Evolutionary conservation across 2,888 invertebrate species (phyloP), one percentile per base, ranked within the genome.

Genomic region (Drosophila neotestacea): DNA sequence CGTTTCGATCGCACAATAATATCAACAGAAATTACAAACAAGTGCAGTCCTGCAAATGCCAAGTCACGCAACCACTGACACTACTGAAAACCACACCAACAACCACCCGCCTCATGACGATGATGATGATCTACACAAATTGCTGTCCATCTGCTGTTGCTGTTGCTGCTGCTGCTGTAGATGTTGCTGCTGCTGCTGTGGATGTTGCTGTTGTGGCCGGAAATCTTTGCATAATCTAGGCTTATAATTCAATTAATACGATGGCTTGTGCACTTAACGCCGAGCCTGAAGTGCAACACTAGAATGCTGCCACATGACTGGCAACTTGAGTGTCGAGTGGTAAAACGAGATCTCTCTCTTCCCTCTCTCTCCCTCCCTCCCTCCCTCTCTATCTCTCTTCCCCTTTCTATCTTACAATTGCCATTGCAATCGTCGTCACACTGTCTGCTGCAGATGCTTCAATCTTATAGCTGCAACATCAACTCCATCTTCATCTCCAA

Each of bases 231-330:
- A 85, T 91, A 90, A 90, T 91, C 89, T 89, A 88, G 90, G 91
- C 91, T 91, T 91, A 91, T 91, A 91, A 91, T 91, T 91, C 91
- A 91, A 91, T 91, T 90, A 91, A 91, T 89, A 89, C 85, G 82
- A 80, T 83, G 77, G 71, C 80, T 65, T 79, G 77, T 79, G 84
- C 84, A 84, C 84, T 84, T 88, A 88, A 77, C 73, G 75, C 70
- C 88, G 73, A 70, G 70, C 76, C 77, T 79, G 73, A 79, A 89
- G 82, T 85, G 77, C 85, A 76, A 73, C 88, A 90, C 90, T 90
- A 90, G 89, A 85, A 88, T 79, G 77, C 84, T 78, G 73, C 78
- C 85, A 88, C 89, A 90, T 88, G 88, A 90, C 88, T 89, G 89
- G 89, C 90, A 89, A 71, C 73, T 77, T 71, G 77, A 87, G 88